A percentile compares a stretch with the other conserved stretches of the same genome.
These are phyloP conservation scores for Ictalurus furcatus DNA, from an alignment of 2,113 vertebrate genomes.

Conservation along the genomic window DNA sequence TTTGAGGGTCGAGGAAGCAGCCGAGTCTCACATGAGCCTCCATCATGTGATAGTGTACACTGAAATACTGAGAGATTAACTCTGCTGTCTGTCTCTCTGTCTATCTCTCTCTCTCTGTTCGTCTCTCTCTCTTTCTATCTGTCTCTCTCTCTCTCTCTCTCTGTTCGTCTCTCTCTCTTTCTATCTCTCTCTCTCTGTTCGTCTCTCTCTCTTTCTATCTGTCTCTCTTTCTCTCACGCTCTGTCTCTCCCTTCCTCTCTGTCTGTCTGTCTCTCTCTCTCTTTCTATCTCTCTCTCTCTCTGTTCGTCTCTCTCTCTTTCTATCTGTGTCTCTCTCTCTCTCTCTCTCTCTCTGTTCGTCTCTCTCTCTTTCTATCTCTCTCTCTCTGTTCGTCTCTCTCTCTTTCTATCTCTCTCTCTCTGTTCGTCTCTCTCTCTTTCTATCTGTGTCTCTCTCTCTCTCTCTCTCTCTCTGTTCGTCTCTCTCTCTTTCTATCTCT, in stretches of 20 bases:
- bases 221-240: not conserved
- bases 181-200: not conserved
- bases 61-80: constrained; percentile 32
- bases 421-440: not conserved
- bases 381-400: not conserved
- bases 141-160: not conserved
- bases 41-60: constrained; percentile 68
- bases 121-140: not conserved
- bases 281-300: not conserved
- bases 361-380: not conserved
- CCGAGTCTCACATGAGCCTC: constrained; percentile 73
- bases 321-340: not conserved
- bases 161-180: no score
- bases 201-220: not conserved
- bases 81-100: constrained; percentile 1
- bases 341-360: not conserved
- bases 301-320: not conserved
- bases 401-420: not conserved
- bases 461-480: not conserved
- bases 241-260: rapidly evolving
- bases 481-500: not conserved
- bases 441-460: not conserved
- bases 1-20: constrained; percentile 15
- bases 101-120: not conserved
- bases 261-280: not conserved